phyloP scores from a whole-genome alignment of 2,888 invertebrate species.

The Xestia sexstrigata region DNA sequence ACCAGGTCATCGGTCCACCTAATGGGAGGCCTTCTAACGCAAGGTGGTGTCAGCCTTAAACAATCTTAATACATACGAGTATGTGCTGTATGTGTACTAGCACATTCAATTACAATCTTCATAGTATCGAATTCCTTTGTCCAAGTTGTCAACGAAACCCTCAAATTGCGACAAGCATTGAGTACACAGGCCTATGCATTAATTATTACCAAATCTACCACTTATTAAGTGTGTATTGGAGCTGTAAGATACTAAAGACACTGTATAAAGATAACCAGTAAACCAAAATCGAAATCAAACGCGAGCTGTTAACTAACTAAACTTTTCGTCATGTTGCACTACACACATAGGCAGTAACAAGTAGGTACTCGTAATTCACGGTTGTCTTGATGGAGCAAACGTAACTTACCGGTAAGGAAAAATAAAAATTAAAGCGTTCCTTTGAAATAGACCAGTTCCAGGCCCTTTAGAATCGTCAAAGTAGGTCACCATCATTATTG shows the following conservation, averaged over 20 bases:
- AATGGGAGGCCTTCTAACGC: too few species aligned
- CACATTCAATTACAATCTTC: not conserved
- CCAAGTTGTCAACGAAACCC: constrained; percentile 1
- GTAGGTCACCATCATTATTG: not conserved
- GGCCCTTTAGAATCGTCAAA: not conserved
- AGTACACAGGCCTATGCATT: constrained; percentile 15
- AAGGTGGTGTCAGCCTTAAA: not conserved
- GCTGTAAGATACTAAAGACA: not conserved
- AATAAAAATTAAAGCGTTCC: not conserved
- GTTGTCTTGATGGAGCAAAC: not conserved
- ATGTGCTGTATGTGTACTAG: too few species aligned
- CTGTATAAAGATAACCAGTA: not conserved
- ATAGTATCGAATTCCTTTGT: not conserved
- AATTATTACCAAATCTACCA: constrained; percentile 20
- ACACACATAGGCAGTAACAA: not conserved
- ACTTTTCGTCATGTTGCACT: not conserved
- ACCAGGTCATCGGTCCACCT: too few species aligned
- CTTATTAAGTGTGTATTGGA: constrained; percentile 13
- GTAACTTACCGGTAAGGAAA: not conserved
- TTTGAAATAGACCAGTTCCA: not conserved
- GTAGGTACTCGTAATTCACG: too few species aligned
- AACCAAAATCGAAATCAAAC: constrained; percentile 1
- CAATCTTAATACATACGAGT: not conserved
- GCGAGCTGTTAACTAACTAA: not conserved
- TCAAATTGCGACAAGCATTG: not conserved